phyloP scores from a whole-genome alignment of 2,797 vertebrate species.

The Sarcophilus harrisii region DNA sequence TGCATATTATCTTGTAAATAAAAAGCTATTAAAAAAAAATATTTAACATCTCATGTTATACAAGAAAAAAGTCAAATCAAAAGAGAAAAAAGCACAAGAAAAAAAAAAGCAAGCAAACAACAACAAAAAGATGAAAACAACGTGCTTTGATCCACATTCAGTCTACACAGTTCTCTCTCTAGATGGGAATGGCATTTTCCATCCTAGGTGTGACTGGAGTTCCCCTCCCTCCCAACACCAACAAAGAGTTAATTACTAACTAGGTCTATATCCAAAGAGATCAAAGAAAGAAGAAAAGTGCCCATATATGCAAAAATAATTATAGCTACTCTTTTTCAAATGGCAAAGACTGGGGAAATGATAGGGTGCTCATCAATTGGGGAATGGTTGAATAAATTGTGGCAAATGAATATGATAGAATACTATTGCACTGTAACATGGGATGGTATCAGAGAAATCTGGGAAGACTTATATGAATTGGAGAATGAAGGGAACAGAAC shows the following conservation, averaged over 20 bases:
- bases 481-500: neutral
- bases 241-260: neutral
- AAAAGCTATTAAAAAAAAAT: too few relatives aligned
- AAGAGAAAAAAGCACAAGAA: too few relatives aligned
- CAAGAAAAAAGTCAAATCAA: too few relatives aligned
- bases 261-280: neutral
- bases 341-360: neutral
- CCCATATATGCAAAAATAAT: neutral
- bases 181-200: too few relatives aligned
- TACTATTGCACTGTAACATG: neutral
- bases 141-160: too few relatives aligned
- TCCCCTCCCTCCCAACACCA: neutral
- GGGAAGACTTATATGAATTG: neutral
- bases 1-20: too few relatives aligned
- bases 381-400: neutral
- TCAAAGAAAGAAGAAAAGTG: neutral
- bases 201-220: too few relatives aligned
- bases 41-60: too few relatives aligned
- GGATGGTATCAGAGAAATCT: neutral
- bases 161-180: too few relatives aligned
- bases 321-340: neutral
- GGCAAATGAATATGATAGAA: neutral
- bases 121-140: too few relatives aligned
- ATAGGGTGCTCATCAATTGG: neutral
- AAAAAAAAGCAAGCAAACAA: too few relatives aligned